Evolutionary conservation across 2,113 vertebrate species (phyloP).

Genomic region (Phodopus roborovskii): DNA sequence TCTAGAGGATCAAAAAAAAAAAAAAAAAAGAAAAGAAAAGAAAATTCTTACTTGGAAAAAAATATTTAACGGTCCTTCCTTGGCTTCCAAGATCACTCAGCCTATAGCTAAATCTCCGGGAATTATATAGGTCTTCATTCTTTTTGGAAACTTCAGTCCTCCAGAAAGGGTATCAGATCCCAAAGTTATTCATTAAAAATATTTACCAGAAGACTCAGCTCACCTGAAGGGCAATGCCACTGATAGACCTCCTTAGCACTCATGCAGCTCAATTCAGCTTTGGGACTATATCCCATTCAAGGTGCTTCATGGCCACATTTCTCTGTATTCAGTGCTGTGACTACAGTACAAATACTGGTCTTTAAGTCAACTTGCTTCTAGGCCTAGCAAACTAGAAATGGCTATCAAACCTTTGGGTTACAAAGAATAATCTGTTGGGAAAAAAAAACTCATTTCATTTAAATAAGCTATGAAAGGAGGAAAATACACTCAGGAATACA

Average conservation of each 20-base stretch:
- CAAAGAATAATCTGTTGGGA: background rate
- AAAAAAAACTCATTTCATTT: background rate
- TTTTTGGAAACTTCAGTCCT: background rate
- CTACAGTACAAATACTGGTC: background rate
- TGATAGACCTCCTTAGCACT: background rate
- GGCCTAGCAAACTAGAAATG: background rate
- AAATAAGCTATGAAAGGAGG: no score
- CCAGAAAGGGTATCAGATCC: background rate
- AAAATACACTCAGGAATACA: no score
- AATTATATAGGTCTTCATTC: background rate
- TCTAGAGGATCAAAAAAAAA: background rate
- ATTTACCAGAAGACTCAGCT: background rate
- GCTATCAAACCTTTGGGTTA: background rate
- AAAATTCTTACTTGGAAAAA: background rate
- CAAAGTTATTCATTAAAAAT: background rate
- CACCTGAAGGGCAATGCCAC: background rate
- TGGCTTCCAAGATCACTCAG: background rate
- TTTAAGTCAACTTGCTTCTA: background rate
- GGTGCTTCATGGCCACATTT: no score
- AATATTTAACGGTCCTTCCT: background rate
- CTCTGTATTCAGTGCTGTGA: background rate
- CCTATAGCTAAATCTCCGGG: background rate
- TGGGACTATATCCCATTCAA: background rate
- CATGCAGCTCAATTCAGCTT: background rate
- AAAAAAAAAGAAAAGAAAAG: no score